phyloP scores from a whole-genome alignment of 2,797 vertebrate genomes.

The Silurus lanzhouensis region DNA sequence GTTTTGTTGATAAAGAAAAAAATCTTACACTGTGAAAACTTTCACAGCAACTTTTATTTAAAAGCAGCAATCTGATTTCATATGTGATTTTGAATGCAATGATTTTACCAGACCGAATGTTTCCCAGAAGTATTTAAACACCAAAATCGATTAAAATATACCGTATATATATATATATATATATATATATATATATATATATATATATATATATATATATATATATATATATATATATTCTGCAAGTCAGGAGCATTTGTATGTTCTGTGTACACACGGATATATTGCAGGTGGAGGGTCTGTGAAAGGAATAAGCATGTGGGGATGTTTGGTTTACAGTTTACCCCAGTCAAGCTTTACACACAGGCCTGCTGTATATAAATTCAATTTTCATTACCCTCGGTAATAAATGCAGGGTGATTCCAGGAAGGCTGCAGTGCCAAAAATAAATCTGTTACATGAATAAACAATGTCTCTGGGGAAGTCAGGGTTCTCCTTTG shows the following conservation, averaged over 20 bases:
- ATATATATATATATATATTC: background rate
- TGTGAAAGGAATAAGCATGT: slow-evolving; percentile 54
- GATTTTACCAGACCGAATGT: too few species aligned
- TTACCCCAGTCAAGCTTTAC: slow-evolving; percentile 66
- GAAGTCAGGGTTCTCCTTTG: slow-evolving; percentile 73
- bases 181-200: background rate
- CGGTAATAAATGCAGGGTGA: slow-evolving; percentile 77
- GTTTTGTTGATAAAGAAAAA: too few species aligned
- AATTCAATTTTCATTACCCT: slow-evolving; percentile 79
- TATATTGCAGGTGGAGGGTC: background rate
- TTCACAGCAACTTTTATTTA: too few species aligned
- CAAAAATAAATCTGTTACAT: slow-evolving; percentile 80
- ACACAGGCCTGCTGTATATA: slow-evolving; percentile 62
- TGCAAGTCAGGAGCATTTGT: background rate
- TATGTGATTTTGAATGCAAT: too few species aligned
- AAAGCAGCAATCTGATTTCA: too few species aligned
- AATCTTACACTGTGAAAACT: too few species aligned
- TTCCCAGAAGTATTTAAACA: background rate
- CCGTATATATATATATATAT: too few species aligned
- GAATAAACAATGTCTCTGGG: slow-evolving; percentile 77
- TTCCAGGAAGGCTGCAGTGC: slow-evolving; percentile 73
- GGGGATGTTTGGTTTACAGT: slow-evolving; percentile 31
- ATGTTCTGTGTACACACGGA: background rate
- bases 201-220: background rate
- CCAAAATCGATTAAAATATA: background rate